Evolutionary conservation across 53 echinoderm and acorn worm genomes (phyloP).

Genomic region (Apostichopus leukothele): DNA sequence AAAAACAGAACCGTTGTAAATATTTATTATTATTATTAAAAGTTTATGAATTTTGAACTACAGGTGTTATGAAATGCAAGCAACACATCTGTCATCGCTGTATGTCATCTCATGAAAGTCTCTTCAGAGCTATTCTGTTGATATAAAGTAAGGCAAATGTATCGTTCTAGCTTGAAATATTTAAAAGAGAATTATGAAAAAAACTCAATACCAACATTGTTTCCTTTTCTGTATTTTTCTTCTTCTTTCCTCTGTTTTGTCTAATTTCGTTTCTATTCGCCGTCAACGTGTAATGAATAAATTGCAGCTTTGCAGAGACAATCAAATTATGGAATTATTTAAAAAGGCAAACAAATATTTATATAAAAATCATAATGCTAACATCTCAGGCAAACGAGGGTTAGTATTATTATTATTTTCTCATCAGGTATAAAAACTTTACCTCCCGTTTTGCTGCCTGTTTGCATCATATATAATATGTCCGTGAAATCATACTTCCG

Average conservation of each 20-base stretch:
- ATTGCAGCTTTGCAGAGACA: no score
- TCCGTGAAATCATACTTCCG: no score
- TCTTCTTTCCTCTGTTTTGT: not conserved
- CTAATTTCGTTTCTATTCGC: no score
- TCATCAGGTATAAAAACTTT: no score
- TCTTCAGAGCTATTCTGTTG: not conserved
- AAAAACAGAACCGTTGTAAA: not conserved
- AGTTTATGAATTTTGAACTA: conserved; percentile 3
- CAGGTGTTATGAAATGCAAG: not conserved
- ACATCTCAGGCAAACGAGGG: no score
- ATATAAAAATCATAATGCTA: no score
- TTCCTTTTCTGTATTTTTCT: not conserved
- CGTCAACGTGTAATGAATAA: no score
- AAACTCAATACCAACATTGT: not conserved
- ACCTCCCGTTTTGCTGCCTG: no score
- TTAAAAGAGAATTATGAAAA: not conserved
- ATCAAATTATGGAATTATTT: no score
- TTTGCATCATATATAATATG: no score
- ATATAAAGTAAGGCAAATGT: not conserved
- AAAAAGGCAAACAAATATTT: no score
- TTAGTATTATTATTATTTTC: no score
- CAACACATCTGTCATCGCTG: not conserved
- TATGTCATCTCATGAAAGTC: not conserved
- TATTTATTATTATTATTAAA: not conserved
- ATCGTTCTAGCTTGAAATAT: conserved; percentile 18